Percentiles rank a stretch among this genome's conserved stretches.
These are phyloP conservation scores for Chionoecetes opilio DNA, from an alignment of 1,140 invertebrate genomes.

Conservation along the genomic window DNA sequence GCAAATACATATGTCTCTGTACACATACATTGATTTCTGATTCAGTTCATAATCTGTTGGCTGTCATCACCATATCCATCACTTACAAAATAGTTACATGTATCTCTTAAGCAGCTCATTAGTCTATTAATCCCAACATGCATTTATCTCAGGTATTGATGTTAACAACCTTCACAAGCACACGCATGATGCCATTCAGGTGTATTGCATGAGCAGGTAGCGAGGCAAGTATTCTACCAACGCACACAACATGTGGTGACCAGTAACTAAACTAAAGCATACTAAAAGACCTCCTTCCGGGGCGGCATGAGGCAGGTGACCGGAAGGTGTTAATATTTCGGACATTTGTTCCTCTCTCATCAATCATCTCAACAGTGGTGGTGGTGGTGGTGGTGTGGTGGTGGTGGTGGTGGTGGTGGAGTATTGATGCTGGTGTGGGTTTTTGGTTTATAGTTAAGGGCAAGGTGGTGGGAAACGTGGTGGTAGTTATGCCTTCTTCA, in stretches of 20 bases:
- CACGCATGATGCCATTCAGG: not conserved
- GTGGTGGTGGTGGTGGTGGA: not conserved
- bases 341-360: not conserved
- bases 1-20: not conserved
- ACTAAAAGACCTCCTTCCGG: not conserved
- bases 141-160: not conserved
- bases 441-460: not conserved
- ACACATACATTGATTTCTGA: not conserved
- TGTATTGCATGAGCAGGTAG: not conserved
- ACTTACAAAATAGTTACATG: not conserved
- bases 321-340: constrained; percentile 37
- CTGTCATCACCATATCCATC: not conserved
- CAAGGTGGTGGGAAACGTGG: not conserved
- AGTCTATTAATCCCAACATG: not conserved
- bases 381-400: not conserved
- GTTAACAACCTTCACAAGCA: not conserved
- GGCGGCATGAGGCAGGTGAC: constrained; percentile 12
- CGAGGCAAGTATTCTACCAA: not conserved
- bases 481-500: no score
- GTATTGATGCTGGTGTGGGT: not conserved
- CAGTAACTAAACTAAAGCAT: not conserved
- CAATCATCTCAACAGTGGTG: constrained; percentile 32
- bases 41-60: not conserved
- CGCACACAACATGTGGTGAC: not conserved
- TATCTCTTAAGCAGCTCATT: not conserved